phyloP scores from a whole-genome alignment of 2,113 vertebrate species.

The Elaphurus davidianus region DNA sequence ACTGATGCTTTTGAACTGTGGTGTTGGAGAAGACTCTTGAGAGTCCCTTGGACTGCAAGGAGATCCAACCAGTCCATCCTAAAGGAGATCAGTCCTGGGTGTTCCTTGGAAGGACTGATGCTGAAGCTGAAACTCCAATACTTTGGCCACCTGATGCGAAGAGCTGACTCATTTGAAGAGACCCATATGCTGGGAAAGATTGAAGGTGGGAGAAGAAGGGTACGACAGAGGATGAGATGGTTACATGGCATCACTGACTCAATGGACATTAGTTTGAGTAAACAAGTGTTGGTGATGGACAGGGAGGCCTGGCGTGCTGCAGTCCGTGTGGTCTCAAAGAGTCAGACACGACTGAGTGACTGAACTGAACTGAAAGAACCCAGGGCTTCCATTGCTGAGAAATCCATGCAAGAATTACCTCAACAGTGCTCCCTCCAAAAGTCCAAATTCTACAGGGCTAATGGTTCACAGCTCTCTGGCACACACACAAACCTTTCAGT shows the following conservation, averaged over 20 bases:
- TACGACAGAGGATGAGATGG: neutral
- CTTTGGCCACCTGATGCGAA: neutral
- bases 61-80: neutral
- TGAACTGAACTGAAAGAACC: neutral
- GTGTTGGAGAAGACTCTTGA: neutral
- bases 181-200: neutral
- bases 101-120: neutral
- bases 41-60: neutral
- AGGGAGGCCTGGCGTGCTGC: neutral
- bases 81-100: neutral
- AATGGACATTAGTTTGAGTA: neutral
- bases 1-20: neutral
- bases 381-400: neutral
- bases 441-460: neutral
- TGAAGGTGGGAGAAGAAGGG: neutral
- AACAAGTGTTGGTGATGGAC: neutral
- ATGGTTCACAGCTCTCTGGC: neutral
- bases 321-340: neutral
- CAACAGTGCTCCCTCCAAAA: neutral
- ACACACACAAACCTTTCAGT: neutral
- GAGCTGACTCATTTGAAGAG: neutral
- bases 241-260: neutral
- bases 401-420: neutral
- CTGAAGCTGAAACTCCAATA: neutral
- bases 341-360: rapidly evolving